A percentile compares a stretch with the other conserved stretches of the same genome.
These are phyloP conservation scores for Leistus spinibarbis DNA, from an alignment of 2,888 invertebrate species.

Conservation along the genomic window DNA sequence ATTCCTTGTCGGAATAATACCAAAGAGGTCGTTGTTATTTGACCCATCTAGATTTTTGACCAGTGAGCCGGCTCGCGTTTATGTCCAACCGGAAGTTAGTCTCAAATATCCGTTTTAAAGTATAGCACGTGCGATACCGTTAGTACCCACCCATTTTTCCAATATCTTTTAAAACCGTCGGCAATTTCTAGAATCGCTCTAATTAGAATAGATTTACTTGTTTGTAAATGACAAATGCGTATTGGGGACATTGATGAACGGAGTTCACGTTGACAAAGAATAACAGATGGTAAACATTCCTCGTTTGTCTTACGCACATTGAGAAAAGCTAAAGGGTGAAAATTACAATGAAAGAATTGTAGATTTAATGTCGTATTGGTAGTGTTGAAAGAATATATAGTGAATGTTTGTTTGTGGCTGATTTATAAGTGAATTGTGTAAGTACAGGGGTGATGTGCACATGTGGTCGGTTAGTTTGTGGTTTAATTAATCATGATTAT, in stretches of 20 bases:
- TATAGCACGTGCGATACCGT: neutral
- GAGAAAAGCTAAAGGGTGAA: too few relatives aligned
- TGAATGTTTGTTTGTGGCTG: too few relatives aligned
- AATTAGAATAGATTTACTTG: neutral
- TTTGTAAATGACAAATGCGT: neutral
- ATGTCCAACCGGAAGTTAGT: neutral
- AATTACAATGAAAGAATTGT: too few relatives aligned
- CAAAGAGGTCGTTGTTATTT: slow-evolving; percentile 5
- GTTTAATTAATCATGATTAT: neutral
- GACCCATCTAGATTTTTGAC: slow-evolving; percentile 2
- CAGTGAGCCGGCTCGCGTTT: neutral
- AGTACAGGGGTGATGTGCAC: neutral
- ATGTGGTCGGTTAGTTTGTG: neutral
- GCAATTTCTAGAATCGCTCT: neutral
- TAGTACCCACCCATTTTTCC: neutral
- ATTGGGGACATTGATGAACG: neutral
- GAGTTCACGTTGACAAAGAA: neutral
- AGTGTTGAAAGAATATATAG: too few relatives aligned
- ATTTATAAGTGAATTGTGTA: too few relatives aligned
- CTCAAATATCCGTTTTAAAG: neutral
- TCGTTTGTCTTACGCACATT: too few relatives aligned
- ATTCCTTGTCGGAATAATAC: neutral
- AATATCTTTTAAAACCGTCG: neutral
- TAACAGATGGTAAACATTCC: neutral
- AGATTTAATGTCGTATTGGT: too few relatives aligned